A percentile compares a stretch with the other conserved stretches of the same genome.
phyloP scores from a whole-genome alignment of 2,113 vertebrate genomes.

The Prunella himalayana region DNA sequence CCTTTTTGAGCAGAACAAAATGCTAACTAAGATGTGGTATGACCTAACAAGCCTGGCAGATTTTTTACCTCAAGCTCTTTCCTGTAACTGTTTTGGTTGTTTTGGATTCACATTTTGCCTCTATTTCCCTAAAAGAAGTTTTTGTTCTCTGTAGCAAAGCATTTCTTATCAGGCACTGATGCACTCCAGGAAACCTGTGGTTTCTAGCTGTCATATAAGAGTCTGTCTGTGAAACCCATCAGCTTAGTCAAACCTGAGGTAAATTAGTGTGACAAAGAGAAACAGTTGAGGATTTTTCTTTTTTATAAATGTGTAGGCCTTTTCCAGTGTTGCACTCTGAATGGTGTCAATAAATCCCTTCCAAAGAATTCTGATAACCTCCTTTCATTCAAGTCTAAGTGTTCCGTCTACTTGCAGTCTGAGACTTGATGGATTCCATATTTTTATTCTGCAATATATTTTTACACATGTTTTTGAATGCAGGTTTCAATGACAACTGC shows the following conservation, averaged over 20 bases:
- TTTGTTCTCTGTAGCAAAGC: not conserved
- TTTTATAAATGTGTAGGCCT: not conserved
- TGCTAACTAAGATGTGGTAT: not conserved
- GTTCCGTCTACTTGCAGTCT: not conserved
- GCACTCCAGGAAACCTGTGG: not conserved
- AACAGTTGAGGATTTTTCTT: not conserved
- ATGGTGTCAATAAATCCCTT: not conserved
- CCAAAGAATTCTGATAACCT: not conserved
- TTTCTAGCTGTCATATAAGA: not conserved
- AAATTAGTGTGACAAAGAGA: not conserved
- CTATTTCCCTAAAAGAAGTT: not conserved
- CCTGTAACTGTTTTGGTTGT: not conserved
- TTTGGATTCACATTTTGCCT: not conserved
- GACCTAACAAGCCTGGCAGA: not conserved
- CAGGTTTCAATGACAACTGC: not conserved
- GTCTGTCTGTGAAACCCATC: not conserved
- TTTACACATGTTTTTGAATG: not conserved
- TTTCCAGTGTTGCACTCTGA: not conserved
- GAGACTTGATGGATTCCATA: not conserved
- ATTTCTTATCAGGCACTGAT: not conserved
- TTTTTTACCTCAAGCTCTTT: not conserved
- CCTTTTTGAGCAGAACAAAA: not conserved
- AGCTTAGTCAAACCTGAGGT: not conserved
- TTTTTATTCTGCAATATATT: not conserved
- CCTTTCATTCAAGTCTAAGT: not conserved